Conservation (phyloP, 2,797 vertebrate species). For the Caiman crocodilus region DNA sequence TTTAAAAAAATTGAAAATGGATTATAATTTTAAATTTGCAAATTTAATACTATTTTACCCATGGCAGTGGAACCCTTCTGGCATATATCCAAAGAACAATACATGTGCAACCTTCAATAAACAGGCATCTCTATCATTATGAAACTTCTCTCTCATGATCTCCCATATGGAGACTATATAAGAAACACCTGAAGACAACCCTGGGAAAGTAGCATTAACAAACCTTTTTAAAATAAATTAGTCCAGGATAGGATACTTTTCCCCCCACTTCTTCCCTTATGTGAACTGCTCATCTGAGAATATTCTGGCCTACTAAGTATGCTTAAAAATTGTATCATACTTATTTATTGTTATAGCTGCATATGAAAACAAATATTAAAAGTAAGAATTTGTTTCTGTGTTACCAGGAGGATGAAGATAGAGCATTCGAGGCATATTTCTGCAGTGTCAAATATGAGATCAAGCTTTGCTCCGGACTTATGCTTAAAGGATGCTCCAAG, state of each 20-base stretch:
- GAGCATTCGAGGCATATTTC: no score
- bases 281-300: background rate
- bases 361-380: background rate
- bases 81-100: constrained; percentile 23
- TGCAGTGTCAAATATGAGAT: no score
- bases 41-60: constrained; percentile 12
- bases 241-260: background rate
- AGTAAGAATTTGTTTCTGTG: background rate
- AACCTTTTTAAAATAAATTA: background rate
- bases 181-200: background rate
- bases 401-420: background rate
- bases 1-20: background rate
- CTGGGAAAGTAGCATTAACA: background rate
- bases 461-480: no score
- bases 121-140: background rate
- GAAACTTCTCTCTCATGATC: background rate
- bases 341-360: background rate
- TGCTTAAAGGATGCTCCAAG: no score
- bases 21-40: constrained; percentile 14
- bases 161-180: constrained; percentile 14
- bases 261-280: background rate
- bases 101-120: constrained; percentile 15
- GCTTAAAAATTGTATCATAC: background rate
- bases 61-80: background rate
- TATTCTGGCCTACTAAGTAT: background rate